Base-by-base conservation (phyloP, 53 echinoderm and acorn worm species). In the Echinarachnius parma region DNA sequence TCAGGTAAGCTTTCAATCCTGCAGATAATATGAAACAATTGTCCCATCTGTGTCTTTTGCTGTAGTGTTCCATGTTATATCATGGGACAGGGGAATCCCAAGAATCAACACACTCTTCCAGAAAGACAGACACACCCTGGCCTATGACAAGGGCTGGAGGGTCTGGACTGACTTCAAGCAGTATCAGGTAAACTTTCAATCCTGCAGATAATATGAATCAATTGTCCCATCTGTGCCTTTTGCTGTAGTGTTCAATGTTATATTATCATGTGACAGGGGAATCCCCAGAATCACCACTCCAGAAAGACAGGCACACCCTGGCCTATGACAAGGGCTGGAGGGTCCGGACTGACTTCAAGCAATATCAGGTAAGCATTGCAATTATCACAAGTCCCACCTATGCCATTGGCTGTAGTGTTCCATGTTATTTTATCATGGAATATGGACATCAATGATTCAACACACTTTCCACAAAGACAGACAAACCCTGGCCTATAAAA, bases 291-390 rank as follows among this genome's bases (percentile, higher is more conserved):
- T 98, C 88, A 98, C 91, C 81, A 92, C 98, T n/a, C 81, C 98
- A 98, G 88, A 98, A 98, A 53, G 98, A 98, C 85, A 68, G 98
- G 59, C 98, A 98, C 78, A 98, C 98, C 28, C 75, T 98, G 78
- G 98, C 98, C 65, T 98, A 98, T 46, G 98, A 98, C 62, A 98
- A 98, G 69, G 98, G 98, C 19, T 98, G 98, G 98, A 82, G 98
- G 46, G 98, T 98, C 24, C 78, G 91, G 53, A 92, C 98, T 32
- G 98, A 96, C 80, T 96, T 91, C 86, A 96, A 96, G 52, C 98
- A 96, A 62, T 96, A 90, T 79, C 96, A 96, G 98, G 98, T 96
- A 56, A 61, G 77, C 10, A n/a, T n/a, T n/a, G 13, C 7, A 39
- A 13, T 39, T 39, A 13, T 9, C 42, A n/a, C n/a, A n/a, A n/a